These are phyloP conservation scores for Penaeus japonicus DNA, from an alignment of 1,140 invertebrate species.

Conservation along the genomic window DNA sequence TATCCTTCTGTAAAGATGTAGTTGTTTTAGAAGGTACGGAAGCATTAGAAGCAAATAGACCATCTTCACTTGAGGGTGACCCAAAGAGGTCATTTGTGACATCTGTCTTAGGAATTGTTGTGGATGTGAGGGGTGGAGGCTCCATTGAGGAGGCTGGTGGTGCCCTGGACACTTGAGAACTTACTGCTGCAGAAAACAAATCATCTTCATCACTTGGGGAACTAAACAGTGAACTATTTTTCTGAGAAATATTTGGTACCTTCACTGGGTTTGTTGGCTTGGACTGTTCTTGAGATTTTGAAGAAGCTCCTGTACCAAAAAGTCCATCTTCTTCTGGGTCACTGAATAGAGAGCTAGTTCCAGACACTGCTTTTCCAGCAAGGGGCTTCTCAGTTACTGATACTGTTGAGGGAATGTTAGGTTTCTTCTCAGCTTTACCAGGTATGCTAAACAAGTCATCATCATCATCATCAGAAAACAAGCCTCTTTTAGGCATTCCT, in stretches of 20 bases:
- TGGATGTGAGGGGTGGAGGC: conserved; percentile 39
- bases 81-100: not conserved
- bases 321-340: not conserved
- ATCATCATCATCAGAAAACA: conserved; percentile 55
- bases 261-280: conserved; percentile 16
- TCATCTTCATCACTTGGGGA: conserved; percentile 49
- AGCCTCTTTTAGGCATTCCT: not conserved
- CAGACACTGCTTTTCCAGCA: not conserved
- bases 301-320: not conserved
- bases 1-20: not conserved
- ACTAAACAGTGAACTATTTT: conserved; percentile 27
- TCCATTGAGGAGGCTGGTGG: conserved; percentile 1
- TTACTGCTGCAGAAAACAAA: not conserved
- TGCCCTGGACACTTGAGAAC: not conserved
- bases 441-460: conserved; percentile 47
- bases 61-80: not conserved
- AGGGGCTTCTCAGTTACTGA: not conserved
- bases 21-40: not conserved
- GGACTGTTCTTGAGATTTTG: not conserved
- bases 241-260: not conserved
- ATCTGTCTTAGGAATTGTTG: not conserved
- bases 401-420: not conserved
- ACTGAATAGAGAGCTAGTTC: not conserved
- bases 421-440: not conserved
- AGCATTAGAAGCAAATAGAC: not conserved